phyloP scores from a whole-genome alignment of 2,113 vertebrate genomes.

The Mesocricetus auratus region DNA sequence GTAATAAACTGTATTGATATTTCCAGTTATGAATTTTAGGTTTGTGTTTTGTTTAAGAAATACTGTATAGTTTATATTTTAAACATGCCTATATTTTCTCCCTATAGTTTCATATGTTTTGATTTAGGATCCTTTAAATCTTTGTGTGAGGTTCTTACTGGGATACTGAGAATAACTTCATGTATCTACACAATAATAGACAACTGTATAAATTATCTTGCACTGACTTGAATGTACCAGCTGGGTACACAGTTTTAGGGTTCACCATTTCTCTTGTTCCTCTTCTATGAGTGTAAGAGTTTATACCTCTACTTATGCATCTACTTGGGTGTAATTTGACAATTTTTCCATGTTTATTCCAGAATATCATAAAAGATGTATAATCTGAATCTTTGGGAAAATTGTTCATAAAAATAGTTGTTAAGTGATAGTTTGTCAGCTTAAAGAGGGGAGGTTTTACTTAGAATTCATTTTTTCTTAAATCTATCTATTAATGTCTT shows the following conservation, averaged over 20 bases:
- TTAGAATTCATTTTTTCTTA: neutral
- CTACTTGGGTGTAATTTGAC: neutral
- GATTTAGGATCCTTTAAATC: neutral
- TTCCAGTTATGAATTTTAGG: neutral
- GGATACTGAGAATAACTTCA: neutral
- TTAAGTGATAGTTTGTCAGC: slow-evolving; percentile 30
- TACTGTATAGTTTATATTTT: neutral
- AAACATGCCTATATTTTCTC: neutral
- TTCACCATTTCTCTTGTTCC: neutral
- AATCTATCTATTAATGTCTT: slow-evolving; percentile 24
- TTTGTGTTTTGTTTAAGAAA: slow-evolving; percentile 27
- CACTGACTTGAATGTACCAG: neutral
- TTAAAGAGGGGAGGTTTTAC: slow-evolving; percentile 15
- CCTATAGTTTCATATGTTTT: neutral
- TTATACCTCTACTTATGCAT: neutral
- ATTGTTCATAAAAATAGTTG: slow-evolving; percentile 57
- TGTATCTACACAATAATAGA: neutral
- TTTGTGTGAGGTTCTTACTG: neutral
- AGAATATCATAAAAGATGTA: slow-evolving; percentile 12
- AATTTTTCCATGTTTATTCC: slow-evolving; percentile 61
- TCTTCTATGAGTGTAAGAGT: neutral
- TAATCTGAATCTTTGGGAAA: slow-evolving; percentile 48
- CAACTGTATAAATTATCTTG: neutral
- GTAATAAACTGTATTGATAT: neutral
- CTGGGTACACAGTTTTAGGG: neutral